A percentile compares a stretch with the other conserved stretches of the same genome.
Evolutionary conservation across 2,797 vertebrate species (phyloP).

Genomic region (Sebastes itinus): DNA sequence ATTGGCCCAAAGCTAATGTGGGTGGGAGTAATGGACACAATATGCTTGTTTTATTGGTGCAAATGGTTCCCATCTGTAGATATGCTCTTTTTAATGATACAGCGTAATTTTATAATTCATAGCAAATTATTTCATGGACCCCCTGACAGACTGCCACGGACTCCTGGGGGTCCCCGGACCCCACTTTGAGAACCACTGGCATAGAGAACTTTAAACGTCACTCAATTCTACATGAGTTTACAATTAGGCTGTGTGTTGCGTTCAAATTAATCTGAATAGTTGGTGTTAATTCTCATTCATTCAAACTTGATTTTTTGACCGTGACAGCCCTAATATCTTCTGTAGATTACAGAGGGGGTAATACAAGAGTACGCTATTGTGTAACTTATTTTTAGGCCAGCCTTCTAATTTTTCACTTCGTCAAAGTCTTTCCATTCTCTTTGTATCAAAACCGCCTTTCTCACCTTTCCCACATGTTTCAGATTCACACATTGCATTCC

Average conservation of each 20-base stretch:
- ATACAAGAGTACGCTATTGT: background rate
- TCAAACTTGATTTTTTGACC: background rate
- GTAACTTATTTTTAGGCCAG: background rate
- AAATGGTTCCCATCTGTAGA: too few species aligned
- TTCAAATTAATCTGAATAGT: background rate
- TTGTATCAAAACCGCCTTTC: conserved; percentile 5
- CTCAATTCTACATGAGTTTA: background rate
- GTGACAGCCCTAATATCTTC: background rate
- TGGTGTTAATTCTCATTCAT: background rate
- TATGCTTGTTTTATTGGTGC: too few species aligned
- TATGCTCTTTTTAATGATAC: too few species aligned
- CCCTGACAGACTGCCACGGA: too few species aligned
- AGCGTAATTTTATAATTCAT: too few species aligned
- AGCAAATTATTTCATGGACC: too few species aligned
- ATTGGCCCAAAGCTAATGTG: too few species aligned
- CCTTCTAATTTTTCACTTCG: background rate
- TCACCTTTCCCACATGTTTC: conserved; percentile 22
- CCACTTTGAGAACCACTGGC: too few species aligned
- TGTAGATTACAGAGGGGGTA: background rate
- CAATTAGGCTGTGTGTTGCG: background rate
- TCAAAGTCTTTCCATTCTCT: conserved; percentile 16
- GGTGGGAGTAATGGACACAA: too few species aligned
- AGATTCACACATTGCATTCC: conserved; percentile 12
- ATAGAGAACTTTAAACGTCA: too few species aligned
- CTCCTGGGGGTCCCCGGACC: too few species aligned